Conservation (phyloP, 2,797 vertebrate genomes). For the Australoheros facetus region DNA sequence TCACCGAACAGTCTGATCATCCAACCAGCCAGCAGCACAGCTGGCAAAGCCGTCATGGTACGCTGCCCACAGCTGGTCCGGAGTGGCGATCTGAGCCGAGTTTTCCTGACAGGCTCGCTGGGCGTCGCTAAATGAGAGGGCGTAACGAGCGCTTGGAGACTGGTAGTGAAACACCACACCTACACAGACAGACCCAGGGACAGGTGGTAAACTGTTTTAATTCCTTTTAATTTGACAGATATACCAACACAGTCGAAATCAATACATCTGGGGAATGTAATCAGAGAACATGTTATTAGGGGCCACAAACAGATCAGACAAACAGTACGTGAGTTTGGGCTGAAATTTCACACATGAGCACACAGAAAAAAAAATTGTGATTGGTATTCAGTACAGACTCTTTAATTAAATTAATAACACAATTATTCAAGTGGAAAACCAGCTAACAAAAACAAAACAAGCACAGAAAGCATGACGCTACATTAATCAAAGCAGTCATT, state of each 20-base stretch:
- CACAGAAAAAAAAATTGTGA: conserved; percentile 20
- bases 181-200: conserved; percentile 51
- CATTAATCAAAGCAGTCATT: conserved; percentile 43
- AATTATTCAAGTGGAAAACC: conserved; percentile 58
- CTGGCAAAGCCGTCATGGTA: conserved; percentile 90
- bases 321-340: neutral
- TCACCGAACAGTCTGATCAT: conserved; percentile 92
- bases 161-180: conserved; percentile 95
- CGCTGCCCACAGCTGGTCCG: conserved; percentile 89
- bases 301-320: conserved; percentile 30
- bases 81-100: conserved; percentile 86
- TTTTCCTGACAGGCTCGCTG: conserved; percentile 85
- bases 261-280: conserved; percentile 17
- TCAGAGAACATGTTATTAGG: conserved; percentile 2
- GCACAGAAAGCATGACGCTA: conserved; percentile 20
- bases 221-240: conserved; percentile 14
- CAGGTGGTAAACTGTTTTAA: neutral
- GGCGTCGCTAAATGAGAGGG: conserved; percentile 86
- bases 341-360: conserved; percentile 36
- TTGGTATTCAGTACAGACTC: conserved; percentile 49
- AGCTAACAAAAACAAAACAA: conserved; percentile 42
- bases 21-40: conserved; percentile 95
- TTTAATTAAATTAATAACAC: conserved; percentile 62
- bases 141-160: conserved; percentile 80
- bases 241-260: conserved; percentile 7